Base-by-base conservation (phyloP, 1,140 invertebrate species). In the Drosophila simulans region DNA sequence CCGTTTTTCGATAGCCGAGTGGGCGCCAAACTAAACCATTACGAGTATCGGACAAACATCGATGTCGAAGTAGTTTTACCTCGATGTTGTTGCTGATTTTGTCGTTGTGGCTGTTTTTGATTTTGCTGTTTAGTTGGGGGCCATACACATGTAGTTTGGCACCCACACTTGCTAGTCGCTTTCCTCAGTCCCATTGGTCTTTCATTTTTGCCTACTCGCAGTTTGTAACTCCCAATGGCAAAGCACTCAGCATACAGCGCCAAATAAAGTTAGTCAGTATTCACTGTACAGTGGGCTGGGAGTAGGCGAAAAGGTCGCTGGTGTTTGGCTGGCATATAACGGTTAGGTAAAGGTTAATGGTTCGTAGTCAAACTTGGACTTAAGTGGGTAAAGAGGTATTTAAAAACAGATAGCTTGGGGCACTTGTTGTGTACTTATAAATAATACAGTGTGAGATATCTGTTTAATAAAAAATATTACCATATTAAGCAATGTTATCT, bases 131-230 rank as follows among this genome's bases (percentile, higher is more conserved):
- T 8, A 10, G 37, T 39, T 39, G 79, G 76, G 72, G 52, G 66
- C 55, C 72, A 89, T 83, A 88, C 83, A 88, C 84, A 88, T 88
- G 83, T 84, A 59, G 59, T 66, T 73, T 84, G 80, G 80, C 83
- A 89, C 83, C 83, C 84, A 88, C 83, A 89, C 76, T 80, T 52
- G 45, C 48, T 31, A 35, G 8, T 3, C 20, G 64, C 25, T 56
- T 56, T 70, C 15, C 64, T 15, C 35, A 15, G 37, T 17, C 25
- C 35, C 5, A 15, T 56, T 27, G n/a, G 25, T 35, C 40, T 48
- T 48, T 40, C 25, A 49, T 56, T 70, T 69, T 25, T 56, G 27
- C 65, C 15, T 31, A 55, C 22, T 53, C 15, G 31, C 20, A 55
- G 45, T 25, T 63, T 51, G 35, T 17, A 54, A 53, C 52, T 65